Evolutionary conservation across 2,113 vertebrate genomes (phyloP), one percentile per base, ranked within the genome.

Genomic region (Calypte anna): DNA sequence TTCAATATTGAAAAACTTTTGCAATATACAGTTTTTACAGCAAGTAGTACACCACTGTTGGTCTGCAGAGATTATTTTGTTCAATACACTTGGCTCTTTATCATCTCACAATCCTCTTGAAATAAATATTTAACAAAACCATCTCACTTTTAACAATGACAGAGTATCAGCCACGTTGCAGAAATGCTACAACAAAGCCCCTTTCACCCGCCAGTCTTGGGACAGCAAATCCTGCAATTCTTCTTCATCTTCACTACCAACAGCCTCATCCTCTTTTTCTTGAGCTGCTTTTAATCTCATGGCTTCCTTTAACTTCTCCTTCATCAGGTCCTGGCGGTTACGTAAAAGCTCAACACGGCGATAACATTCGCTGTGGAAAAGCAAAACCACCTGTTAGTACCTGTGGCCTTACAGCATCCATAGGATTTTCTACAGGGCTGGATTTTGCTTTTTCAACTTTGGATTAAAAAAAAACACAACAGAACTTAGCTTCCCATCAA

Each of bases 181-280:
- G 44, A 88, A 94, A 78, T n/a, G 48, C 97, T 98, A 99, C 36
- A 98, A 97, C 66, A 99, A 97, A 73, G 98, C 98, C 82, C 99
- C 99, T 96, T 99, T 99, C 57, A 99, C 99, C 81, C 99, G 97
- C 99, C 99, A 99, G 97, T 99, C 99, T 66, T 97, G 98, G 36
- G 98, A 98, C 79, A 99, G 94, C 85, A 99, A 97, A 75, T 99
- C 98, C 93, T 99, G 97, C 73, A 99, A 86, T 75, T 99, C 98
- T 85, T 98, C 98, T 67, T 99, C 98, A 7, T 99, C 98, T n/a
- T 99, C 98, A 6, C 98, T 99, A 31, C 94, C 97, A 55, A 92
- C 54, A 51, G 96, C 97, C 9, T 98, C 98, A 51, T 97, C 98
- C 54, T 98, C 98, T 62, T 97, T 96, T 28, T 96, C 95, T 33